Evolutionary conservation across 2,113 vertebrate species (phyloP).

Genomic region (Astatotilapia flaviijosephi): DNA sequence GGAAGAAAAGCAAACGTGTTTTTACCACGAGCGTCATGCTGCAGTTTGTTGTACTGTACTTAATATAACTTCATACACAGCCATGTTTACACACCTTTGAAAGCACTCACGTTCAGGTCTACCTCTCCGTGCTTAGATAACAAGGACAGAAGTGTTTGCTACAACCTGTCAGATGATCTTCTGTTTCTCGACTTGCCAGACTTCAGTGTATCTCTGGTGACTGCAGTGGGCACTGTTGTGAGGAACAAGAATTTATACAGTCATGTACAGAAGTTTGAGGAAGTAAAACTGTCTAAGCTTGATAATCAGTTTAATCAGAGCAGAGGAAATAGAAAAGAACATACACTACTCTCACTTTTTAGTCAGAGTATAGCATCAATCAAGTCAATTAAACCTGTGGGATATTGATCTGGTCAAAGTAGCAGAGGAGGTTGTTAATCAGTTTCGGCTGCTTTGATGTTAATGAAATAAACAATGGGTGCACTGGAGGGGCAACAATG

Average conservation of each 20-base stretch:
- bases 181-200: not conserved
- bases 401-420: not conserved
- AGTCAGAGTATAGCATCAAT: not conserved
- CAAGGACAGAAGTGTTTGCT: not conserved
- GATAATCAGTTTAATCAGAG: not conserved
- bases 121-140: rapidly evolving
- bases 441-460: not conserved
- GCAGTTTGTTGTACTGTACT: not conserved
- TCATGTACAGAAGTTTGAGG: not conserved
- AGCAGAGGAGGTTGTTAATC: not conserved
- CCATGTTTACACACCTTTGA: not conserved
- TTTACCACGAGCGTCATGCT: not conserved
- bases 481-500: not conserved
- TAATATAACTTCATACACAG: not conserved
- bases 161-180: not conserved
- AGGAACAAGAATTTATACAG: not conserved
- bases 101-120: rapidly evolving
- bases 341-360: not conserved
- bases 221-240: not conserved
- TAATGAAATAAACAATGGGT: not conserved
- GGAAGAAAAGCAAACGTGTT: not conserved
- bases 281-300: not conserved
- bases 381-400: not conserved
- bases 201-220: rapidly evolving
- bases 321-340: not conserved